A percentile compares a stretch with the other conserved stretches of the same genome.
Conservation (phyloP, 2,797 vertebrate species). For the Xenops minutus region DNA sequence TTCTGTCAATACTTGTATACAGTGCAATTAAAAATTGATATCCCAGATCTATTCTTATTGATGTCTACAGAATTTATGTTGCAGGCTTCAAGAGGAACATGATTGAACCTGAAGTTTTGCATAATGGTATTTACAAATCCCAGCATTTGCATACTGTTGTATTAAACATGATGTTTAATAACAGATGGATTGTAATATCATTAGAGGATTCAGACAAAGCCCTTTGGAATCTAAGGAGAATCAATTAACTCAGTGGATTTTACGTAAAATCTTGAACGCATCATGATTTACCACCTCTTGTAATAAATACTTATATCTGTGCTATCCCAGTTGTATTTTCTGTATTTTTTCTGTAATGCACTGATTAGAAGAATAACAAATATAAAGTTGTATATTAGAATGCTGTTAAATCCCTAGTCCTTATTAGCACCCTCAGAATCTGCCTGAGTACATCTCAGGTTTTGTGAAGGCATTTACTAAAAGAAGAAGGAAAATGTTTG, state of each 20-base stretch:
- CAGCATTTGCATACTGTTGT: constrained; percentile 5
- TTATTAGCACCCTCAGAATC: constrained; percentile 49
- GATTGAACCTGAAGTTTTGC: constrained; percentile 26
- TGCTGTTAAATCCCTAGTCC: constrained; percentile 62
- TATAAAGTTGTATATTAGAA: constrained; percentile 57
- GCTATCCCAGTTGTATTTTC: constrained; percentile 26
- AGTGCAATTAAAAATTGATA: constrained; percentile 60
- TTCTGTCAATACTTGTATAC: constrained; percentile 70
- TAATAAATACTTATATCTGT: constrained; percentile 38
- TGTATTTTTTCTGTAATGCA: constrained; percentile 46
- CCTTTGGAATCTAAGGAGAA: neutral
- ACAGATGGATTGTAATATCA: constrained; percentile 39
- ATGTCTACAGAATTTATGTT: neutral
- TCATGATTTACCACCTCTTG: neutral
- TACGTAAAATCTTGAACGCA: constrained; percentile 17
- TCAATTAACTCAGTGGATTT: constrained; percentile 30
- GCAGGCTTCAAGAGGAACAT: neutral
- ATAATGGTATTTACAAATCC: constrained; percentile 15
- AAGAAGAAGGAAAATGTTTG: neutral
- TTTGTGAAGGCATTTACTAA: neutral
- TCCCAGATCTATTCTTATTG: neutral
- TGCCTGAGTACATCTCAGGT: neutral
- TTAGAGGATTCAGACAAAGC: neutral
- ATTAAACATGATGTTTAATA: constrained; percentile 43
- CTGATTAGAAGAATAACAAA: constrained; percentile 43